A percentile compares a stretch with the other conserved stretches of the same genome.
Evolutionary conservation across 1,140 invertebrate genomes (phyloP).

Genomic region (Diuraphis noxia): DNA sequence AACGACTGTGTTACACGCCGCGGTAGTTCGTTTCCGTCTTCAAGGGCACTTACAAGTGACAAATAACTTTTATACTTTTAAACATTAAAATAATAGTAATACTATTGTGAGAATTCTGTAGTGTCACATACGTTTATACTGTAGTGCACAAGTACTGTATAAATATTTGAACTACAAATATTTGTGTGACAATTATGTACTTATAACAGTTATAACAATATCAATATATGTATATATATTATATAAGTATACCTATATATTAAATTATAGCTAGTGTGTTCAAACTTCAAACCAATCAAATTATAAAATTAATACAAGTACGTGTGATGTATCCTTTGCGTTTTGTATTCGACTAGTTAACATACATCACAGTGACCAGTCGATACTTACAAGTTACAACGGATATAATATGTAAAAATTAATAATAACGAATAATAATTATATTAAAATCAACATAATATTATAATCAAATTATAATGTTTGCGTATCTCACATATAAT

Average conservation of each 20-base stretch:
- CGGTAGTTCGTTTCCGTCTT: not conserved
- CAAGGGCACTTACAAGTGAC: not conserved
- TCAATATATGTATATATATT: not conserved
- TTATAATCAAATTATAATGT: not conserved
- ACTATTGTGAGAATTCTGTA: not conserved
- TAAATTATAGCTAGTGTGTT: not conserved
- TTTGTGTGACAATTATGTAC: not conserved
- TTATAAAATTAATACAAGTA: not conserved
- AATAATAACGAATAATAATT: not conserved
- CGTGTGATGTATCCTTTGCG: not conserved
- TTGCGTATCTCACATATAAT: not conserved
- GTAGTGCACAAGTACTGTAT: not conserved
- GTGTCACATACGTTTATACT: not conserved
- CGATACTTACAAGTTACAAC: not conserved
- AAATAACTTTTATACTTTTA: slow-evolving; percentile 3
- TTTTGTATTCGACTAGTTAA: not conserved
- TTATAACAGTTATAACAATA: not conserved
- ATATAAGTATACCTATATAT: not conserved
- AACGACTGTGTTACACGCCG: not conserved
- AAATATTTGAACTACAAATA: not conserved
- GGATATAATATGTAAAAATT: not conserved
- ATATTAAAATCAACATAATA: not conserved
- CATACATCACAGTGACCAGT: not conserved
- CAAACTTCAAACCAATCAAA: not conserved
- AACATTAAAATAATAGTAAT: not conserved